phyloP scores from a whole-genome alignment of 1,140 invertebrate genomes.

The Geopemphigus sp. region DNA sequence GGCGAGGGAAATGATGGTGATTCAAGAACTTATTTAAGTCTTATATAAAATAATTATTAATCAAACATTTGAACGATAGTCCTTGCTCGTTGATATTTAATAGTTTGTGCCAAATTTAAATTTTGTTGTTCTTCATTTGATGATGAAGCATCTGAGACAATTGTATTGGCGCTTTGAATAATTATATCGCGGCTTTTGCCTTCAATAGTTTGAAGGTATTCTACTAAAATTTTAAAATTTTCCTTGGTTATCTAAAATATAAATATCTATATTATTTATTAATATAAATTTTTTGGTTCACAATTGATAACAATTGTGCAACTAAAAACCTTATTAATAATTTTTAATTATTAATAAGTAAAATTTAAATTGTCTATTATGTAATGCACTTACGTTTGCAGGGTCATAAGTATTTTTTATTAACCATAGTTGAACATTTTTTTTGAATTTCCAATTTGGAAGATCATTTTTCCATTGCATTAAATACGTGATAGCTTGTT shows the following conservation, averaged over 20 bases:
- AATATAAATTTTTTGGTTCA: too few species aligned
- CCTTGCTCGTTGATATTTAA: conserved; percentile 36
- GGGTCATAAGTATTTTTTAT: conserved; percentile 24
- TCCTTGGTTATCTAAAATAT: conserved; percentile 21
- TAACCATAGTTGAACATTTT: conserved; percentile 44
- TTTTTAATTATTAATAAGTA: too few species aligned
- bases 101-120: not conserved
- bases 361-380: not conserved
- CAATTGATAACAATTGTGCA: too few species aligned
- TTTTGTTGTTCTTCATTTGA: not conserved
- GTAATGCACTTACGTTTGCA: not conserved
- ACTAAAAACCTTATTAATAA: too few species aligned
- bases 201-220: conserved; percentile 37
- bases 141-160: conserved; percentile 14
- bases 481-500: conserved; percentile 33
- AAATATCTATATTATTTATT: not conserved
- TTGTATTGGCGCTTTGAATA: conserved; percentile 2
- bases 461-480: conserved; percentile 41
- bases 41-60: conserved; percentile 8
- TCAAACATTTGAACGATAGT: conserved; percentile 30
- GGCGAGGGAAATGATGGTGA: too few species aligned
- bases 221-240: conserved; percentile 27
- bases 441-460: conserved; percentile 37
- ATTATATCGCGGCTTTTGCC: conserved; percentile 20
- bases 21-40: too few species aligned